Evolutionary conservation across 2,797 vertebrate genomes (phyloP), one percentile per base, ranked within the genome.

Genomic region (Monodelphis domestica): DNA sequence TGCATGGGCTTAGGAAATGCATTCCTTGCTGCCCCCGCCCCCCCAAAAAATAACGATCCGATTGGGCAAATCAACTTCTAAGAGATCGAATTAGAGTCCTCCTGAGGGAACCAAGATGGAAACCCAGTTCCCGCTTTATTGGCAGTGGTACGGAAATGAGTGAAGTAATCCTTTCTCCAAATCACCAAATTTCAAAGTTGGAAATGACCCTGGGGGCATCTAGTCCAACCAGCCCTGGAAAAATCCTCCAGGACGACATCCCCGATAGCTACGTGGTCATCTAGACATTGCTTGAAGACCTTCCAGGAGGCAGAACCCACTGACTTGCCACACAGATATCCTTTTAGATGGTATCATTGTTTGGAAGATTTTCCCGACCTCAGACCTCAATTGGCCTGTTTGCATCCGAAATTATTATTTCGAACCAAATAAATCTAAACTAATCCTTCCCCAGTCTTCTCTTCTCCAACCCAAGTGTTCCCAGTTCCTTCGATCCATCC

Each of bases 1-100:
- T 54, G 3, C 30, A 57, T 17, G 91, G 55, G 78, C 89, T 89
- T 91, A 91, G 91, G 90, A 92, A 93, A 30, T 92, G 38, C 94
- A 90, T 63, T 78, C 89, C 56, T 94, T 12, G 24, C 9, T 45
- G n/a, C 24, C 63, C 70, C 63, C 15, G 38, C 70, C 5, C 14
- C 70, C 56, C 87, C 56, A 5, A 91, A 94, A 95, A 90, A 59
- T 92, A 51, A 91, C 78, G 88, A 12, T 17, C 51, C 50, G 90
- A 78, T n/a, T 45, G 70, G 50, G 70, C 50, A 38, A 26, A 38
- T 84, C 45, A 50, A 84, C 45, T 50, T 84, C 50, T 50, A 21
- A 84, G 50, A 45, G 3, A 50, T 84, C 70, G 45, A 84, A 84
- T 84, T 84, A 45, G 21, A 84, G 84, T 50, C 45, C 45, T 84